Evolutionary conservation across 2,888 invertebrate species (phyloP).

Genomic region (Drosophila subsilvestris): DNA sequence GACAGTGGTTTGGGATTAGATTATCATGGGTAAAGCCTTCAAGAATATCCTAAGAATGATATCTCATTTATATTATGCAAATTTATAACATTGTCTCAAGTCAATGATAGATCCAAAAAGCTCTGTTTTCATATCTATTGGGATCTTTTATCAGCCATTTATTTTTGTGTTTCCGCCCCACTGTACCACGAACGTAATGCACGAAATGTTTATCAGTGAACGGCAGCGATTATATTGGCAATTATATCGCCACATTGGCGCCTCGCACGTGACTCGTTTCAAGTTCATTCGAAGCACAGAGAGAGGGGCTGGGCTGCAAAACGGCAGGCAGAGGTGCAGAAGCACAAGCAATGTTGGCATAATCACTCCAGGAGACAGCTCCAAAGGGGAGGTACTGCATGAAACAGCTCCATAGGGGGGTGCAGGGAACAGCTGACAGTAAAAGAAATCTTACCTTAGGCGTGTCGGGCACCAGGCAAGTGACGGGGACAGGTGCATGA

Average conservation of each 20-base stretch:
- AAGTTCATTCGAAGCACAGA: conserved; percentile 57
- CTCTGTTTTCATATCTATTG: too few species aligned
- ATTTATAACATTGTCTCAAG: too few species aligned
- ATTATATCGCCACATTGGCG: conserved; percentile 74
- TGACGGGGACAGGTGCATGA: not conserved
- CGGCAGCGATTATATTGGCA: conserved; percentile 73
- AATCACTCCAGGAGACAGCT: conserved; percentile 43
- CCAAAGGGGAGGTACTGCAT: not conserved
- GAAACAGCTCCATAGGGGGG: not conserved
- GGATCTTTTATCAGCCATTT: not conserved
- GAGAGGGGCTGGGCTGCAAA: conserved; percentile 9
- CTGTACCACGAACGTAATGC: conserved; percentile 20
- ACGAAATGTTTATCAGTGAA: conserved; percentile 66
- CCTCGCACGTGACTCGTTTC: conserved; percentile 76
- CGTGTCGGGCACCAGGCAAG: not conserved
- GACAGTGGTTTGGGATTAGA: not conserved
- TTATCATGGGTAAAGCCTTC: too few species aligned
- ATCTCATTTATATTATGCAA: too few species aligned
- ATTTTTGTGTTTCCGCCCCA: conserved; percentile 11
- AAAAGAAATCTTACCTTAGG: conserved; percentile 32
- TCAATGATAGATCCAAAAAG: too few species aligned
- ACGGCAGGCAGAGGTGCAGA: not conserved
- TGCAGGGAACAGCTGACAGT: conserved; percentile 3
- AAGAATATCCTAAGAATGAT: too few species aligned
- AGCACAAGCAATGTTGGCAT: conserved; percentile 24